Evolutionary conservation across 2,113 vertebrate genomes (phyloP), one percentile per base, ranked within the genome.

Genomic region (Tachycineta bicolor): DNA sequence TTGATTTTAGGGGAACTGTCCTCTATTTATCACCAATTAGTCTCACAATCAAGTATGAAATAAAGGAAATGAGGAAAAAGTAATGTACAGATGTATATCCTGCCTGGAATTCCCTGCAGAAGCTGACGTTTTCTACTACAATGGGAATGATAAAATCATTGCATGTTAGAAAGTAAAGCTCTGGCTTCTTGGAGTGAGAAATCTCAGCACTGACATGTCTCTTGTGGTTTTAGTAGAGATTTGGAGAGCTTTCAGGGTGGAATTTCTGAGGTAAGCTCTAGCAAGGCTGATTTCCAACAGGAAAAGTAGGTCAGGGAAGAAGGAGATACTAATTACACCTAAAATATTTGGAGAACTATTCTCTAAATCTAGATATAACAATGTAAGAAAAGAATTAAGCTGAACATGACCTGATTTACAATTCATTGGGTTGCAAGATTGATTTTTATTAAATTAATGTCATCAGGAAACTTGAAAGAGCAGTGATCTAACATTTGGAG

Each of bases 291-390:
- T 62, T 94, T 93, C 90, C 68, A 80, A 50, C 23, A 62, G 55
- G 50, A 90, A 96, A 97, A 94, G 63, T 95, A 93, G 94, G 94
- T 94, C 91, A 92, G n/a, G 63, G 74, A 83, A 90, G 92, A 83
- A 80, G 14, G 49, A 81, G 41, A 39, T 95, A 94, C 94, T 98
- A 97, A 97, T 97, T 97, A 95, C 60, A 95, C 50, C 18, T 89
- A 89, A 89, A 93, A 69, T 56, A 89, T 96, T 83, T 29, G 62
- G 94, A 97, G 92, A 91, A 47, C 53, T 65, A 6, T 81, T 86
- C 58, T 96, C 74, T 58, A 96, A 93, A 86, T 88, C 74, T 83
- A 83, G 33, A 81, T 67, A 75, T 10, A 88, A 33, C 85, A 87
- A 92, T 22, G 58, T 88, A 89, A 91, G 81, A 93, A 90, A 96